Conservation (phyloP, 2,797 vertebrate species). For the Valencia hispanica region DNA sequence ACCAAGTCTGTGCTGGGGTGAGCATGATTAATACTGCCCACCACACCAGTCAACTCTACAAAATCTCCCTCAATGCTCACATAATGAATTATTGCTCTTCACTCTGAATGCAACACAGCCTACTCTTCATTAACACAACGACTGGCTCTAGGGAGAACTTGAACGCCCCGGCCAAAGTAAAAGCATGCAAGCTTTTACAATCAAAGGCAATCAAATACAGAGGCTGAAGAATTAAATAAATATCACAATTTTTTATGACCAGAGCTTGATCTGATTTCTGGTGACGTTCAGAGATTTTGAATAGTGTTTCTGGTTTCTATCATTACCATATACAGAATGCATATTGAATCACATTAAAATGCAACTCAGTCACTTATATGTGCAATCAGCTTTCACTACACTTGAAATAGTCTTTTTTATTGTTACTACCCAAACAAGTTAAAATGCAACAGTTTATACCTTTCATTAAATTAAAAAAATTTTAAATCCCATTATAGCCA, state of each 20-base stretch:
- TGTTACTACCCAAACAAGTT: not conserved
- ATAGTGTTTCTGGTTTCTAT: conserved; percentile 42
- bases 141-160: conserved; percentile 21
- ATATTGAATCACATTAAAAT: conserved; percentile 48
- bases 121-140: conserved; percentile 47
- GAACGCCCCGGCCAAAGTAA: conserved; percentile 2
- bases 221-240: conserved; percentile 40
- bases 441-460: not conserved
- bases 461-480: not conserved
- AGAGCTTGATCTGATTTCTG: conserved; percentile 54
- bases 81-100: conserved; percentile 50
- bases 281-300: conserved; percentile 61
- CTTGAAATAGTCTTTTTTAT: conserved; percentile 2
- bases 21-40: not conserved
- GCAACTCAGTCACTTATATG: conserved; percentile 23
- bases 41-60: not conserved
- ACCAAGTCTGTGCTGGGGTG: not conserved
- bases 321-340: conserved; percentile 34
- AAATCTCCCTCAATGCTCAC: conserved; percentile 35
- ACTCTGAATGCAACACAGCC: conserved; percentile 24
- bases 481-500: not conserved
- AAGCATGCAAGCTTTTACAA: conserved; percentile 9
- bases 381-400: conserved; percentile 24
- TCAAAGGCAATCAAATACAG: conserved; percentile 23
- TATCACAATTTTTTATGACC: conserved; percentile 69